These are phyloP conservation scores for Nothoprocta perdicaria DNA, from an alignment of 2,113 vertebrate genomes.

Conservation along the genomic window DNA sequence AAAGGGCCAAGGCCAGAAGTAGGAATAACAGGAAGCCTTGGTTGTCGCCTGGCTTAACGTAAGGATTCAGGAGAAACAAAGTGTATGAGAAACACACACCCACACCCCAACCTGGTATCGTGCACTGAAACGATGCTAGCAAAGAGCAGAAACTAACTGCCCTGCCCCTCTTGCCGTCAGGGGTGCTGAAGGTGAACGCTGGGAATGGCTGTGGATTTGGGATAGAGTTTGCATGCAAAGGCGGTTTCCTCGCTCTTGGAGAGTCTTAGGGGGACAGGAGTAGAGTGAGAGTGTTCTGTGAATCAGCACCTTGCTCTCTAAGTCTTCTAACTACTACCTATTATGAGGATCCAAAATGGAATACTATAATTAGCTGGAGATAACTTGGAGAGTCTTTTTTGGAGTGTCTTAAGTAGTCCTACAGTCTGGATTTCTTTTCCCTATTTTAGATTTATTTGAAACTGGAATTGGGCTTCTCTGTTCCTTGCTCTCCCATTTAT, in stretches of 20 bases:
- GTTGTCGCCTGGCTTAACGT: conserved; percentile 29
- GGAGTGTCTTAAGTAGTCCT: not conserved
- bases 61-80: conserved; percentile 7
- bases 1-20: conserved; percentile 35
- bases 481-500: not conserved
- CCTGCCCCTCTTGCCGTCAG: not conserved
- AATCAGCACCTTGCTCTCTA: not conserved
- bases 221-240: not conserved
- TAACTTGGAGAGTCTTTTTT: not conserved
- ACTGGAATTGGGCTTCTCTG: not conserved
- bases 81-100: not conserved
- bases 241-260: not conserved
- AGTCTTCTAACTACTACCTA: not conserved
- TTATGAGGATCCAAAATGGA: not conserved
- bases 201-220: not conserved
- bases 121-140: not conserved
- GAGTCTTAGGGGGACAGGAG: not conserved
- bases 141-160: not conserved
- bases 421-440: not conserved
- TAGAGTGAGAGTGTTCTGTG: not conserved
- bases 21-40: conserved; percentile 11
- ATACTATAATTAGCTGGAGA: not conserved
- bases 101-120: accelerated
- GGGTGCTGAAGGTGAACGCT: not conserved
- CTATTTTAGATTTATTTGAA: not conserved